phyloP scores from a whole-genome alignment of 2,797 vertebrate genomes.

The Squalus acanthias region DNA sequence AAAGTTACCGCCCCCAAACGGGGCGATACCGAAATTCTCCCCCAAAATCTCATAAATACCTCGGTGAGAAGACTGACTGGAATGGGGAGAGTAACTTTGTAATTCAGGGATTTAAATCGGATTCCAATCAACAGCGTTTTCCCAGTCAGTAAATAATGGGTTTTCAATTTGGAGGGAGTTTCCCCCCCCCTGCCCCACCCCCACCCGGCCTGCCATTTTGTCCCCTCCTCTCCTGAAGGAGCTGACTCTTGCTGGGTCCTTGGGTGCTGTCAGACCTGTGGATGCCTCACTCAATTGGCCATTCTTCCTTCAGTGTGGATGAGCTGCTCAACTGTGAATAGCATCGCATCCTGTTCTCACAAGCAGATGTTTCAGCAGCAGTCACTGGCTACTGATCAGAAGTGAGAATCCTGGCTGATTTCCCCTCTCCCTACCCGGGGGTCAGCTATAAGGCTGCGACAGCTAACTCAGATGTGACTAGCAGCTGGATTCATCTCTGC shows the following conservation, averaged over 20 bases:
- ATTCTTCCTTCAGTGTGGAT: not conserved
- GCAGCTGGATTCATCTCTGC: not conserved
- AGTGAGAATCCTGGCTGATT: not conserved
- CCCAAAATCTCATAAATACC: not conserved
- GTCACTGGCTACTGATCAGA: not conserved
- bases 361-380: not conserved
- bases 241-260: not conserved
- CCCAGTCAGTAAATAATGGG: not conserved
- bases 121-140: not conserved
- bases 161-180: not conserved
- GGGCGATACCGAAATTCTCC: no score
- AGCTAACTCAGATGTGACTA: not conserved
- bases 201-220: not conserved
- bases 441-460: not conserved
- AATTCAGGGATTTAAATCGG: not conserved
- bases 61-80: not conserved
- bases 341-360: not conserved
- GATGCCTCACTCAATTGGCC: not conserved
- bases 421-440: not conserved
- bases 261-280: not conserved
- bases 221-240: not conserved
- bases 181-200: not conserved
- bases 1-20: no score
- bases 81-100: not conserved
- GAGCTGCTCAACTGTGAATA: not conserved